These are phyloP conservation scores for Lytechinus pictus DNA, from an alignment of 35 echinoderm and acorn worm species.

Conservation along the genomic window DNA sequence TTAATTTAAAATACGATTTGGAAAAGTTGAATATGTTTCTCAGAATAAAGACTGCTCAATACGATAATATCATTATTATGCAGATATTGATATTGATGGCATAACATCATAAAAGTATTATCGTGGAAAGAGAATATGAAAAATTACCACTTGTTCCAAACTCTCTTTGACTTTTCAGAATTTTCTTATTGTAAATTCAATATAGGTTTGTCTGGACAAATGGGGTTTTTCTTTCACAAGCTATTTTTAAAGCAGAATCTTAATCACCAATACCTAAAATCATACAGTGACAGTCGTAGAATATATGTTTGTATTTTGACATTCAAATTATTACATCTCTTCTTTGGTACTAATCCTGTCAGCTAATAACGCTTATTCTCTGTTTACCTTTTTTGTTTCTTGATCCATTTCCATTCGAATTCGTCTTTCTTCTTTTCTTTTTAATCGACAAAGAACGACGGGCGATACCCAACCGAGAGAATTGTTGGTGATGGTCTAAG, in stretches of 20 bases:
- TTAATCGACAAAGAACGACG: not conserved
- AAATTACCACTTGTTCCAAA: too few species aligned
- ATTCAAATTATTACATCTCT: conserved; percentile 47
- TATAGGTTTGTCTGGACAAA: too few species aligned
- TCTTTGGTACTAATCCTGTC: not conserved
- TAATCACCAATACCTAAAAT: not conserved
- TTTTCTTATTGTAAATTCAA: too few species aligned
- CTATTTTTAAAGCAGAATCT: not conserved
- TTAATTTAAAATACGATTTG: too few species aligned
- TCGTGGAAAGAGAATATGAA: too few species aligned
- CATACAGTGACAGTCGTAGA: not conserved
- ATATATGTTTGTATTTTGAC: conserved; percentile 14
- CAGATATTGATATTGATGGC: too few species aligned
- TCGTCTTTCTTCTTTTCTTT: not conserved
- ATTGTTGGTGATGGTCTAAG: not conserved
- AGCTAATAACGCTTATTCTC: not conserved
- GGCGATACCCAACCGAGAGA: not conserved
- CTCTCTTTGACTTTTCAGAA: too few species aligned
- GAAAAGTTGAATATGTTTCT: too few species aligned
- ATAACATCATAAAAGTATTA: too few species aligned
- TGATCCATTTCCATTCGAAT: not conserved
- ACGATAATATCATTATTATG: too few species aligned
- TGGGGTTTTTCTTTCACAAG: not conserved
- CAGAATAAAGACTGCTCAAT: too few species aligned
- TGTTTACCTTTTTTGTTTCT: not conserved